phyloP scores from a whole-genome alignment of 2,797 vertebrate genomes.

The Eospalax fontanierii region DNA sequence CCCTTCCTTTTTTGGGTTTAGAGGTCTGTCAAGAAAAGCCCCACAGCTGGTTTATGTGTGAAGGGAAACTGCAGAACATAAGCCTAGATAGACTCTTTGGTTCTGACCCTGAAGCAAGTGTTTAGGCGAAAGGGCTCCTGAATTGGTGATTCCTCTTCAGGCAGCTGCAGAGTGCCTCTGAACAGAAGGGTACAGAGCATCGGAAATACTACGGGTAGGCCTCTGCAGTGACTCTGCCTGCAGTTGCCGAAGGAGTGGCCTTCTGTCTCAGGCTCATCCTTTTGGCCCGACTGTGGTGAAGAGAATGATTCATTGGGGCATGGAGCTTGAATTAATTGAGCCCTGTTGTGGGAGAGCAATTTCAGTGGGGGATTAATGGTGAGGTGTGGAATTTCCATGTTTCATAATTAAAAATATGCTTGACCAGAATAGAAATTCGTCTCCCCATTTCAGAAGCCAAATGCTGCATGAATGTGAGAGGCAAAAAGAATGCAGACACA shows the following conservation, averaged over 20 bases:
- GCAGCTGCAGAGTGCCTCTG: background rate
- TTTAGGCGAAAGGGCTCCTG: background rate
- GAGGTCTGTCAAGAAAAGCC: background rate
- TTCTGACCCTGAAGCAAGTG: background rate
- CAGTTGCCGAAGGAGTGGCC: background rate
- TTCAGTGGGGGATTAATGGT: background rate
- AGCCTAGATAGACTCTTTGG: background rate
- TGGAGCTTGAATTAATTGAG: background rate
- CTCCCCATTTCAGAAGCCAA: conserved; percentile 9
- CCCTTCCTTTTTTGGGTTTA: background rate
- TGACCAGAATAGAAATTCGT: conserved; percentile 32
- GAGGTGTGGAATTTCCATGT: conserved; percentile 27
- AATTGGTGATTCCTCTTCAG: background rate
- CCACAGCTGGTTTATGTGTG: conserved; percentile 1
- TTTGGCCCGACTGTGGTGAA: background rate
- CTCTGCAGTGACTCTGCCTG: background rate
- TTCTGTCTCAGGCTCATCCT: background rate
- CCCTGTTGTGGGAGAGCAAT: background rate
- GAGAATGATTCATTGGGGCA: background rate
- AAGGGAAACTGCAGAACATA: background rate
- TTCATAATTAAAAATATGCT: conserved; percentile 21
- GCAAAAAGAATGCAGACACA: background rate
- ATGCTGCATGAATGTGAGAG: conserved; percentile 6
- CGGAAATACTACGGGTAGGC: background rate
- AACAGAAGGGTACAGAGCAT: background rate